A percentile compares a stretch with the other conserved stretches of the same genome.
These are phyloP conservation scores for Ptiloglossa arizonensis DNA, from an alignment of 1,140 invertebrate species.

Conservation along the genomic window DNA sequence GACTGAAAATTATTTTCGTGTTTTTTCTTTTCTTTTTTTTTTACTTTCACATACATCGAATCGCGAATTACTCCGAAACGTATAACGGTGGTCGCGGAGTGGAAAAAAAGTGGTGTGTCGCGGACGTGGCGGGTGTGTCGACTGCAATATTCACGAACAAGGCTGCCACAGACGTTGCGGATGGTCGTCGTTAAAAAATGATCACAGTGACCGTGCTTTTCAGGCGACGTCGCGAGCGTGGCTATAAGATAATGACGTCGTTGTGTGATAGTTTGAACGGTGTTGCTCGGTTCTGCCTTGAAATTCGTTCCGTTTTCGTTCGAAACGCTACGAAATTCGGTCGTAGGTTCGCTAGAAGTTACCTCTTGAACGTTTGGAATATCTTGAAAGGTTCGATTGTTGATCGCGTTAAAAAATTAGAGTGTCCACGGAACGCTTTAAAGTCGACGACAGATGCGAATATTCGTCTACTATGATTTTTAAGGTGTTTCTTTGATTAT, in stretches of 20 bases:
- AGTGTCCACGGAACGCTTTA: no score
- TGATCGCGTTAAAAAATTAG: no score
- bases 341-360: background rate
- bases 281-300: background rate
- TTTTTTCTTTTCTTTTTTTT: no score
- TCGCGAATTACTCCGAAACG: background rate
- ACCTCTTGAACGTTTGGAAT: background rate
- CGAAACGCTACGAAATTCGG: background rate
- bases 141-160: slow-evolving; percentile 42
- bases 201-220: slow-evolving; percentile 32
- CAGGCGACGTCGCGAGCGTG: background rate
- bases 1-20: no score
- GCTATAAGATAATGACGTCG: slow-evolving; percentile 38
- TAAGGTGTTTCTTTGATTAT: no score
- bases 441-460: no score
- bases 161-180: background rate
- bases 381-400: background rate
- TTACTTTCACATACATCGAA: no score
- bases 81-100: no score
- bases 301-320: background rate
- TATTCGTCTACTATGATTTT: no score
- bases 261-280: background rate
- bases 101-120: no score
- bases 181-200: slow-evolving; percentile 32
- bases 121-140: background rate